phyloP scores from a whole-genome alignment of 2,888 invertebrate genomes.

The Troilus luridus region DNA sequence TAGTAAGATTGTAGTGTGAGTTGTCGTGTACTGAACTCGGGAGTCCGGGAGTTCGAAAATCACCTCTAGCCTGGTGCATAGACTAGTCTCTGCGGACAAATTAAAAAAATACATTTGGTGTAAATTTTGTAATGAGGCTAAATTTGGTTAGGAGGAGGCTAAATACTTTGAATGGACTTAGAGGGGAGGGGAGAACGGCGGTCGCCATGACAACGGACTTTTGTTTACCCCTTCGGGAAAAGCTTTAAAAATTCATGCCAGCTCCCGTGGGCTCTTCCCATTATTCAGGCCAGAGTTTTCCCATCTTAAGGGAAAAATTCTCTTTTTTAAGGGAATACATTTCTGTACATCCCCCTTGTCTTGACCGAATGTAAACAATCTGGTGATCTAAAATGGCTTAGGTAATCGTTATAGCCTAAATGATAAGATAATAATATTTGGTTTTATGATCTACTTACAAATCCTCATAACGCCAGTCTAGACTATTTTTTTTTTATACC shows the following conservation, averaged over 20 bases:
- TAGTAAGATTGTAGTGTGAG: too few relatives aligned
- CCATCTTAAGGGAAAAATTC: conserved; percentile 11
- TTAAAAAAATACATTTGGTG: background rate
- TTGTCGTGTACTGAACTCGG: too few relatives aligned
- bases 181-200: background rate
- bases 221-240: conserved; percentile 41
- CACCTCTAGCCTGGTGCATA: too few relatives aligned
- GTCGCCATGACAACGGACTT: conserved; percentile 28
- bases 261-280: background rate
- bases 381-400: background rate
- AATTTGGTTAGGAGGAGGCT: conserved; percentile 8
- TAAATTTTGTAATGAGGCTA: background rate
- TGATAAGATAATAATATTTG: background rate
- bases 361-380: background rate
- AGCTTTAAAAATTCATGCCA: conserved; percentile 42
- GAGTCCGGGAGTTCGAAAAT: too few relatives aligned
- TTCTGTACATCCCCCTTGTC: background rate
- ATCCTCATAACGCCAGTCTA: too few relatives aligned
- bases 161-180: conserved; percentile 38
- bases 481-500: too few relatives aligned
- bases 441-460: too few relatives aligned
- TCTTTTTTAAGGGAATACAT: background rate
- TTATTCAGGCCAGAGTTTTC: background rate
- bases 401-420: background rate
- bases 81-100: too few relatives aligned